Evolutionary conservation across 2,888 invertebrate genomes (phyloP).

Genomic region (Blastobasis lacticolella): DNA sequence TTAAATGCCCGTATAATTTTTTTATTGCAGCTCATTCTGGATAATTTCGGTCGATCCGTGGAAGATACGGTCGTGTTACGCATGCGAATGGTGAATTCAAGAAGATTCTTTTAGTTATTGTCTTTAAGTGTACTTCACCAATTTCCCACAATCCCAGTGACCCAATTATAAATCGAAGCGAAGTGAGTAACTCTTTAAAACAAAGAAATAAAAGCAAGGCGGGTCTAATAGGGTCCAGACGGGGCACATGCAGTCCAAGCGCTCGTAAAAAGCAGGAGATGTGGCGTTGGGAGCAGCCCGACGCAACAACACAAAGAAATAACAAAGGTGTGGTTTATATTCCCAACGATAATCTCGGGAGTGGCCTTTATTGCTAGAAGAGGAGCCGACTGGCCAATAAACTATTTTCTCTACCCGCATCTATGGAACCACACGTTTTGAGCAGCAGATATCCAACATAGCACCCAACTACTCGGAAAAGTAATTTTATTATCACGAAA

Average conservation of each 20-base stretch:
- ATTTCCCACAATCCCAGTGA: too few relatives aligned
- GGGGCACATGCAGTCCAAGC: too few relatives aligned
- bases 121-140: too few relatives aligned
- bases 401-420: slow-evolving; percentile 37
- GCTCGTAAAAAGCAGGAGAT: background rate
- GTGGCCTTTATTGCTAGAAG: slow-evolving; percentile 31
- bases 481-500: too few relatives aligned
- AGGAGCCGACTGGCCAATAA: slow-evolving; percentile 39
- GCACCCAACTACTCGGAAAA: slow-evolving; percentile 17
- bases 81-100: slow-evolving; percentile 47
- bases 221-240: background rate
- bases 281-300: slow-evolving; percentile 15
- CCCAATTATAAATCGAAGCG: slow-evolving; percentile 12
- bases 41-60: slow-evolving; percentile 40
- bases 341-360: slow-evolving; percentile 28
- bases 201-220: background rate
- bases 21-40: slow-evolving; percentile 42
- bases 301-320: slow-evolving; percentile 32
- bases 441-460: slow-evolving; percentile 25
- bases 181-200: too few relatives aligned
- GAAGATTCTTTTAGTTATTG: too few relatives aligned
- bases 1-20: slow-evolving; percentile 33
- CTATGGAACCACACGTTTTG: slow-evolving; percentile 46
- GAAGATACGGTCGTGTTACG: slow-evolving; percentile 47
- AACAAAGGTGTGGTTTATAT: slow-evolving; percentile 32